These are phyloP conservation scores for Lasiommata megera DNA, from an alignment of 2,888 invertebrate genomes.

Conservation along the genomic window DNA sequence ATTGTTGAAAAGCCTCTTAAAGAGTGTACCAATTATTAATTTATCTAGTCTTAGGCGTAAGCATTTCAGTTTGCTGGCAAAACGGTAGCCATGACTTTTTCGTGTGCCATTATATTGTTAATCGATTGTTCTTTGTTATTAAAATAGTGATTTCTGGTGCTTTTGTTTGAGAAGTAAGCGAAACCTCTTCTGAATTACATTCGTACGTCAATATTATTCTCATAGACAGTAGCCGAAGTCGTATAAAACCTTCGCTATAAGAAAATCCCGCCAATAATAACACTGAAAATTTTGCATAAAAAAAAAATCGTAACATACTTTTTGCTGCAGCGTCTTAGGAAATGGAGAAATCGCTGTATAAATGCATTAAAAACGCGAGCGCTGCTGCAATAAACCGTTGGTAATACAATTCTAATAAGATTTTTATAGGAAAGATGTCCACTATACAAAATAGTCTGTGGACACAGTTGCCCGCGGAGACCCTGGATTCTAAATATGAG, in stretches of 20 bases:
- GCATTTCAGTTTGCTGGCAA: slow-evolving; percentile 52
- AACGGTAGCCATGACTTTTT: slow-evolving; percentile 57
- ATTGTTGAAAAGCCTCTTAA: slow-evolving; percentile 52
- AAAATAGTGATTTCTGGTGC: slow-evolving; percentile 49
- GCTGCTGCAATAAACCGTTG: slow-evolving; percentile 36
- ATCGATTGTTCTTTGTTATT: slow-evolving; percentile 70
- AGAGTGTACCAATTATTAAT: slow-evolving; percentile 56
- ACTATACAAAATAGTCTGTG: slow-evolving; percentile 57
- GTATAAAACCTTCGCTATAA: slow-evolving; percentile 4
- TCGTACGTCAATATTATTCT: neutral
- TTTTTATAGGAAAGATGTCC: slow-evolving; percentile 60
- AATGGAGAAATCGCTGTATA: slow-evolving; percentile 52
- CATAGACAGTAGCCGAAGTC: slow-evolving; percentile 6
- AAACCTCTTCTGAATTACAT: slow-evolving; percentile 10
- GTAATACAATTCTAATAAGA: slow-evolving; percentile 50
- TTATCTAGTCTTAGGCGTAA: slow-evolving; percentile 69
- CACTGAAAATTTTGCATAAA: slow-evolving; percentile 18
- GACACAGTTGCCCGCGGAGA: slow-evolving; percentile 48
- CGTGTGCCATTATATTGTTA: slow-evolving; percentile 71
- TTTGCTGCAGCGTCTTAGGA: slow-evolving; percentile 30
- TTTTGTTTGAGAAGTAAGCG: slow-evolving; percentile 23
- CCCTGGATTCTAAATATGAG: slow-evolving; percentile 61
- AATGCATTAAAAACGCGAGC: slow-evolving; percentile 40
- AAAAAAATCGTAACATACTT: slow-evolving; percentile 43
- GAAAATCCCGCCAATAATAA: slow-evolving; percentile 34